Evolutionary conservation across 1,140 invertebrate species (phyloP), one percentile per base, ranked within the genome.

Genomic region (Alviniconcha marisindica): DNA sequence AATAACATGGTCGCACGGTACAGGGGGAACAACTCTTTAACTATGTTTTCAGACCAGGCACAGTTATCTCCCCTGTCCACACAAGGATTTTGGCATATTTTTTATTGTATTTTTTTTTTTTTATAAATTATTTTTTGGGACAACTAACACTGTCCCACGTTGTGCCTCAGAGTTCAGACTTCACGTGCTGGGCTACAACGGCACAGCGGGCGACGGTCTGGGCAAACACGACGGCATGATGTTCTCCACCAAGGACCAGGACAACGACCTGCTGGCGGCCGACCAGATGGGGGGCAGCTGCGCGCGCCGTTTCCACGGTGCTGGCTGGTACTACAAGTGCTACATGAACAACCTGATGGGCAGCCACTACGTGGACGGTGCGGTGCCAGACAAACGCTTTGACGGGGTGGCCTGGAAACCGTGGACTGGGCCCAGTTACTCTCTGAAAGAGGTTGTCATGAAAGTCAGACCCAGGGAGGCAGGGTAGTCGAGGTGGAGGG

Each of bases 271-370:
- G 73, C 93, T 91, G 28, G 88, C 84, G 1, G 86, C 88, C 76
- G 88, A 90, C 77, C 86, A 91, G 81, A 88, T 91, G 84, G 91
- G 88, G 18, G 90, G 90, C 28, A 91, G 89, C 84, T 92, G 91
- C 87, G 90, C 91, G 5, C 89, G 89, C 10, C 84, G 92, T 31
- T 93, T 93, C 81, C 60, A 82, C 51, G 94, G 94, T 2, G 95
- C 95, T 0, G 95, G 95, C 94, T 95, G 95, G 95, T 95, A 95
- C 90, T 94, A 95, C 88, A 95, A 94, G 93, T 96, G 95, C 86
- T 95, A 95, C 88, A 93, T 94, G 89, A 92, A 94, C 38, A 95
- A 95, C 91, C 90, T 95, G 54, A 95, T 95, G 89, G 95, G 95
- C 7, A 89, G 92, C 66, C 95, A 94, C 90, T 93, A 94, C 87